Conservation (phyloP, 2,797 vertebrate genomes). For the Sebastes alutus region DNA sequence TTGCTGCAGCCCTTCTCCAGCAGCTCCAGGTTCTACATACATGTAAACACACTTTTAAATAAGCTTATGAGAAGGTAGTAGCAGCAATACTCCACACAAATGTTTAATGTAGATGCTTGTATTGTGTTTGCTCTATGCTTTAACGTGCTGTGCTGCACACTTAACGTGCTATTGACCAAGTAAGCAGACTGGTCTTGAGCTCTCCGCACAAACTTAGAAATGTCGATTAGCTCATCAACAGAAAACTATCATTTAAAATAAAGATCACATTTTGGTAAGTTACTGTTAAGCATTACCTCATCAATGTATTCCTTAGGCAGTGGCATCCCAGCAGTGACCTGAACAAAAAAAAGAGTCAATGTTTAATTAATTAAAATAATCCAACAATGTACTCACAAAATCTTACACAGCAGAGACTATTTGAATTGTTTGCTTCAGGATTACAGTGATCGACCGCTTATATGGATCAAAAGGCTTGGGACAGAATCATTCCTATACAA, state of each 20-base stretch:
- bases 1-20: slow-evolving; percentile 93
- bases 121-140: neutral
- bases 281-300: slow-evolving; percentile 84
- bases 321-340: slow-evolving; percentile 95
- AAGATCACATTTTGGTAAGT: neutral
- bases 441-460: neutral
- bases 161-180: neutral
- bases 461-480: no score
- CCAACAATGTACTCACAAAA: neutral
- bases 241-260: neutral
- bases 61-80: neutral
- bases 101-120: neutral
- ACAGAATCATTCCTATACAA: no score
- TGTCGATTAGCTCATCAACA: neutral
- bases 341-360: slow-evolving; percentile 13
- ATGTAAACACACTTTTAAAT: slow-evolving; percentile 1
- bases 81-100: neutral
- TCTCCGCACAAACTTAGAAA: neutral
- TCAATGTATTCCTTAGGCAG: slow-evolving; percentile 92
- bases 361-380: neutral
- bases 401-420: neutral
- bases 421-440: neutral
- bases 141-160: neutral
- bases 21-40: slow-evolving; percentile 89
- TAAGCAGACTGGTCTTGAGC: neutral